These are phyloP conservation scores for Hyphantria cunea DNA, from an alignment of 1,140 invertebrate genomes.

Conservation along the genomic window DNA sequence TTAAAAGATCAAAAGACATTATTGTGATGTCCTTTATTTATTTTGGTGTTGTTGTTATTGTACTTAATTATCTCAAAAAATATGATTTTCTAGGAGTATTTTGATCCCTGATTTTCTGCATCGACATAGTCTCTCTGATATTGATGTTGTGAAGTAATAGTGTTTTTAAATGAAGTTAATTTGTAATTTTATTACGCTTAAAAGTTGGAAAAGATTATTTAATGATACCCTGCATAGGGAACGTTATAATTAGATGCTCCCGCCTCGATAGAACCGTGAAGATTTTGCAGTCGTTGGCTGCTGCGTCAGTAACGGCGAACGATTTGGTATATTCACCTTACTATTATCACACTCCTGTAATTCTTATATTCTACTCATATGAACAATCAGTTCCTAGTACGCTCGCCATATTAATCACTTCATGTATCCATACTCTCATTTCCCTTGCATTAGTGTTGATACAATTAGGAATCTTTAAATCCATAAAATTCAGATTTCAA, in stretches of 20 bases:
- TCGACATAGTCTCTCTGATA: slow-evolving; percentile 73
- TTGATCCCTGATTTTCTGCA: slow-evolving; percentile 69
- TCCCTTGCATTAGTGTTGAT: slow-evolving; percentile 43
- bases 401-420: slow-evolving; percentile 45
- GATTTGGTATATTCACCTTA: slow-evolving; percentile 46
- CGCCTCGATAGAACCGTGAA: slow-evolving; percentile 72
- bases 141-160: slow-evolving; percentile 77
- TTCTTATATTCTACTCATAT: slow-evolving; percentile 33
- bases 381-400: slow-evolving; percentile 51
- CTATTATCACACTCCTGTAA: slow-evolving; percentile 26
- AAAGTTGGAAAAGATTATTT: slow-evolving; percentile 48
- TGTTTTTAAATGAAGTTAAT: slow-evolving; percentile 48
- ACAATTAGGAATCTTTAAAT: slow-evolving; percentile 41
- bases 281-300: slow-evolving; percentile 62
- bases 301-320: slow-evolving; percentile 60
- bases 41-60: slow-evolving; percentile 76
- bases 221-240: slow-evolving; percentile 64
- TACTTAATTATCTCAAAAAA: slow-evolving; percentile 48
- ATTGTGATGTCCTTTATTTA: slow-evolving; percentile 71
- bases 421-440: slow-evolving; percentile 36
- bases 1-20: slow-evolving; percentile 65
- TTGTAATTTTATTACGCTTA: slow-evolving; percentile 59
- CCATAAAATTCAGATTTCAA: slow-evolving; percentile 37
- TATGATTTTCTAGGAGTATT: slow-evolving; percentile 65
- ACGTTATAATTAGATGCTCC: slow-evolving; percentile 72